Percentiles rank a stretch among this genome's conserved stretches.
Evolutionary conservation across 2,797 vertebrate species (phyloP).

Genomic region (Aratinga solstitialis): DNA sequence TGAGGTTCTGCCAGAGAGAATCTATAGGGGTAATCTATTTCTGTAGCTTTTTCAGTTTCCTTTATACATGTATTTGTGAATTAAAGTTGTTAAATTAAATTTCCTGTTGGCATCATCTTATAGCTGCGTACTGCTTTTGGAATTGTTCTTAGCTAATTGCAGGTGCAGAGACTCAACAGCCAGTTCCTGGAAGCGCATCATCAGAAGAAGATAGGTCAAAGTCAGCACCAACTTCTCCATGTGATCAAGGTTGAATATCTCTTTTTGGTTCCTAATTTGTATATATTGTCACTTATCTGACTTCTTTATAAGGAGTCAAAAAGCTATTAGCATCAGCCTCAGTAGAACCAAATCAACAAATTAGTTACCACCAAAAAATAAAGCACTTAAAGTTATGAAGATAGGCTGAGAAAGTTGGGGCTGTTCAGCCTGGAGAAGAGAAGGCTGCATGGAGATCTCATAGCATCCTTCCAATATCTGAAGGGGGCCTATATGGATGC

Average conservation of each 20-base stretch:
- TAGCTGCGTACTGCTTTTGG: slow-evolving; percentile 1
- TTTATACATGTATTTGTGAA: background rate
- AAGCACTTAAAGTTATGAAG: background rate
- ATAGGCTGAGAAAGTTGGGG: no score
- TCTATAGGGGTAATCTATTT: background rate
- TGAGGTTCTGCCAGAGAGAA: background rate
- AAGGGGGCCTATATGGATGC: no score
- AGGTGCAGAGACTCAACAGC: slow-evolving; percentile 85
- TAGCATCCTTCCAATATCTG: no score
- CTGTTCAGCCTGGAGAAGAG: no score
- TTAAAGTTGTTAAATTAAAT: background rate
- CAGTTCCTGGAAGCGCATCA: slow-evolving; percentile 79
- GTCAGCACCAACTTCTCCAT: slow-evolving; percentile 93
- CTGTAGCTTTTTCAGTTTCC: background rate
- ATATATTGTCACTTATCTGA: background rate
- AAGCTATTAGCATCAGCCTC: background rate
- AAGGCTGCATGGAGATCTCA: no score
- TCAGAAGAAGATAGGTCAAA: slow-evolving; percentile 89
- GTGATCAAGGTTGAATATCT: slow-evolving; percentile 87
- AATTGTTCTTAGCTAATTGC: slow-evolving; percentile 83
- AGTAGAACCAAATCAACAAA: background rate
- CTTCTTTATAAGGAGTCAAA: background rate
- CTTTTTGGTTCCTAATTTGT: background rate
- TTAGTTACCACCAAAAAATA: background rate
- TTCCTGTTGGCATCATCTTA: background rate